Conservation (phyloP, 2,797 vertebrate species). For the Peromyscus nudipes region DNA sequence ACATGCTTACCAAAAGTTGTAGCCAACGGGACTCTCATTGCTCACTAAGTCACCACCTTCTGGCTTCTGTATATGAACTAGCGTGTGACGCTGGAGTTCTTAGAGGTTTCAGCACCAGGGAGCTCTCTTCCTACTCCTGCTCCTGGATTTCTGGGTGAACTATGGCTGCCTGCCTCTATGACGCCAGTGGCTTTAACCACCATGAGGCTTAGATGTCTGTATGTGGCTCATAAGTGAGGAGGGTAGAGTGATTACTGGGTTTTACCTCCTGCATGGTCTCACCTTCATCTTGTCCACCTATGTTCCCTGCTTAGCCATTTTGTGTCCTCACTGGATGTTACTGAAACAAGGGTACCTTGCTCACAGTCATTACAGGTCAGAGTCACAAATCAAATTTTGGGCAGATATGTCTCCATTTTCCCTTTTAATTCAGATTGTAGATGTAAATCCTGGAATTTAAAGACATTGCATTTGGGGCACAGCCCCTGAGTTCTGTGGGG, state of each 20-base stretch:
- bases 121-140: neutral
- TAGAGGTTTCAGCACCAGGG: neutral
- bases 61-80: neutral
- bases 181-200: neutral
- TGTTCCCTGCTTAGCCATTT: neutral
- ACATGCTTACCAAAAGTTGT: conserved; percentile 19
- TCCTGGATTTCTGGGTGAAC: neutral
- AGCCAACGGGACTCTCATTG: neutral
- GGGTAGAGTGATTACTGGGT: neutral
- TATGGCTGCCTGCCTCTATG: neutral
- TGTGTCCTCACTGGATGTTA: rapidly evolving
- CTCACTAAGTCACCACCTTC: neutral
- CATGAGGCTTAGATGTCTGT: neutral
- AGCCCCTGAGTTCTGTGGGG: neutral
- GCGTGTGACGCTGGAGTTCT: neutral
- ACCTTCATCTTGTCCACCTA: neutral
- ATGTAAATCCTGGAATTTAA: neutral
- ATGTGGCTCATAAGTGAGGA: neutral
- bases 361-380: neutral
- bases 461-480: neutral
- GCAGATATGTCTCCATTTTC: neutral
- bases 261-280: neutral
- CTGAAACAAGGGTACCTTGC: neutral
- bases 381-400: neutral
- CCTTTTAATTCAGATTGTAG: neutral